A percentile compares a stretch with the other conserved stretches of the same genome.
These are phyloP conservation scores for Limnothrissa miodon DNA, from an alignment of 2,113 vertebrate species.

Conservation along the genomic window DNA sequence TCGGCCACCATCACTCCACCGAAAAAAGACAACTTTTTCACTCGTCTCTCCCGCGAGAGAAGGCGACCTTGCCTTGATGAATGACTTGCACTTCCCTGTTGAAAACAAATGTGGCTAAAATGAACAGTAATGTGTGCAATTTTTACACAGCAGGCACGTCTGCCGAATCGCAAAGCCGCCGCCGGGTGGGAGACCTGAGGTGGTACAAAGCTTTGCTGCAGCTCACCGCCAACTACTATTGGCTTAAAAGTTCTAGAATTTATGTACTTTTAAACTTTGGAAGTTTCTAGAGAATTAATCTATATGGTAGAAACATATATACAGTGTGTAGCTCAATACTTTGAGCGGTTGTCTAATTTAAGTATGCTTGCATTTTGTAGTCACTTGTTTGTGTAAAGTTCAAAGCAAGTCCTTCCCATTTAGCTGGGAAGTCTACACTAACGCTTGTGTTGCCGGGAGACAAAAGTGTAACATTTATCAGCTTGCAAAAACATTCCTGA, in stretches of 20 bases:
- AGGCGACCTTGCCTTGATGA: conserved; percentile 60
- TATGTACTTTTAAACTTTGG: background rate
- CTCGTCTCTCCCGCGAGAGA: conserved; percentile 54
- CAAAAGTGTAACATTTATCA: conserved; percentile 32
- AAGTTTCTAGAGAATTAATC: background rate
- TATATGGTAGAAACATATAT: background rate
- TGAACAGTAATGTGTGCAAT: conserved; percentile 33
- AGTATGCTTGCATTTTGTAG: background rate
- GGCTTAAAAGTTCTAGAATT: background rate
- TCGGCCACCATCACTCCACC: conserved; percentile 66
- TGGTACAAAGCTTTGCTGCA: background rate
- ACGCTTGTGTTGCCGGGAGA: background rate
- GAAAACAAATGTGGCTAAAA: conserved; percentile 47
- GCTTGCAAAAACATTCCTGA: conserved; percentile 48
- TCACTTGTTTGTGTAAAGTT: background rate
- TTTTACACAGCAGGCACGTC: conserved; percentile 26
- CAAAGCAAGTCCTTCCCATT: background rate
- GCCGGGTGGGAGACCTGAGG: background rate
- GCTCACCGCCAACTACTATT: background rate
- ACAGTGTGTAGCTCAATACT: background rate
- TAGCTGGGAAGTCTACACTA: conserved; percentile 34
- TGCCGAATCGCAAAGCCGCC: background rate
- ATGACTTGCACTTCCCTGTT: conserved; percentile 59
- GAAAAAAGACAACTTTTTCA: conserved; percentile 64
- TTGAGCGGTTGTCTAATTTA: background rate